Conservation (phyloP, 2,113 vertebrate species). For the Hypanus sabinus region DNA sequence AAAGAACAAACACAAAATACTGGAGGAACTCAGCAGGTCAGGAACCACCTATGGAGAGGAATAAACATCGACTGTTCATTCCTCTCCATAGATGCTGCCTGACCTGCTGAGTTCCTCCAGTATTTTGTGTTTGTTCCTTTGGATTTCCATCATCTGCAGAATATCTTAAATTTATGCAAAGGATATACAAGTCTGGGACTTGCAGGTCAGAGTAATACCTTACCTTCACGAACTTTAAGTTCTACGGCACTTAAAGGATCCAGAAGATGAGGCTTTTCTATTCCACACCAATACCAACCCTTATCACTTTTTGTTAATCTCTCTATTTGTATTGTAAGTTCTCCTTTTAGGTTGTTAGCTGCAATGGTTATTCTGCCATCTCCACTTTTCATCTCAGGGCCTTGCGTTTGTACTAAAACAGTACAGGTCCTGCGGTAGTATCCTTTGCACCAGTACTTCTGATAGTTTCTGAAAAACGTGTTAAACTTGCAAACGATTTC, state of each 20-base stretch:
- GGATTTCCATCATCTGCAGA: no score
- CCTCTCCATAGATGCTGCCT: no score
- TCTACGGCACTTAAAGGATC: not conserved
- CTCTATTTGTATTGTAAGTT: not conserved
- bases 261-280: not conserved
- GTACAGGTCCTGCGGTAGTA: not conserved
- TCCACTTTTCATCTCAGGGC: not conserved
- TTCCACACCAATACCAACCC: slow-evolving; percentile 32
- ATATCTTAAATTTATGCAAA: no score
- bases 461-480: not conserved
- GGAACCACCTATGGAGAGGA: no score
- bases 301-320: not conserved
- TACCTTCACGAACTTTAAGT: slow-evolving; percentile 2
- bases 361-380: not conserved
- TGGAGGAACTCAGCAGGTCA: no score
- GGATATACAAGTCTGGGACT: no score
- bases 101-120: no score
- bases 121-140: no score
- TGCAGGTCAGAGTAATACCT: not conserved
- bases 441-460: slow-evolving; percentile 28
- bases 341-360: not conserved
- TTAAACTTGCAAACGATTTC: not conserved
- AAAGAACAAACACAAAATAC: no score
- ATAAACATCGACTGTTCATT: no score
- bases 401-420: not conserved